Percentiles rank a stretch among this genome's conserved stretches.
Evolutionary conservation across 2,797 vertebrate genomes (phyloP).

Genomic region (Phylloscopus collybita): DNA sequence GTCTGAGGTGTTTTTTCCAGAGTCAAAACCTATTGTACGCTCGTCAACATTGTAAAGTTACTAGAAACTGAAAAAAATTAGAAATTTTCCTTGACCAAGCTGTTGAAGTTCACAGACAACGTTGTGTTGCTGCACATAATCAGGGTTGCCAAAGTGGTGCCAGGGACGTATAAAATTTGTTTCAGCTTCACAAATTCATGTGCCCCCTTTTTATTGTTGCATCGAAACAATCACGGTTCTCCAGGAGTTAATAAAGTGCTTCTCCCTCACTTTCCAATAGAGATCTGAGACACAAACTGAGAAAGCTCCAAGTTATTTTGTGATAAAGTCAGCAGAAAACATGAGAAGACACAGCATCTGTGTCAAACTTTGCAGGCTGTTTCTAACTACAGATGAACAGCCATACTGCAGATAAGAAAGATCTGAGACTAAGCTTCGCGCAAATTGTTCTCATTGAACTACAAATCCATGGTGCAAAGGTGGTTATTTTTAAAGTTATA

Average conservation of each 20-base stretch:
- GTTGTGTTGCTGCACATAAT: not conserved
- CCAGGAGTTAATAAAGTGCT: not conserved
- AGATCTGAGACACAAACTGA: not conserved
- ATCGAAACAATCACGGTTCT: not conserved
- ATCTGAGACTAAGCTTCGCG: not conserved
- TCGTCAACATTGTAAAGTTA: not conserved
- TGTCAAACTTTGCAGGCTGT: not conserved
- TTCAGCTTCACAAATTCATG: not conserved
- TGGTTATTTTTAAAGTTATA: slow-evolving; percentile 16
- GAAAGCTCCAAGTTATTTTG: not conserved
- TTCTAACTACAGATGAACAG: not conserved
- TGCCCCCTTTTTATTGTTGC: not conserved
- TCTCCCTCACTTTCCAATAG: not conserved
- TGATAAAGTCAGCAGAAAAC: not conserved
- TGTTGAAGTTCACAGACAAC: not conserved
- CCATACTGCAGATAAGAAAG: not conserved
- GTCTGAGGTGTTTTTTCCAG: not conserved
- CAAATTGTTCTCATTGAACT: not conserved
- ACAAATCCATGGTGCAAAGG: not conserved
- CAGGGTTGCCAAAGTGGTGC: not conserved
- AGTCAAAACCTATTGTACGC: not conserved
- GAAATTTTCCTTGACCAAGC: not conserved
- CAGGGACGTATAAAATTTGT: not conserved
- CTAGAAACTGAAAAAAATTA: not conserved
- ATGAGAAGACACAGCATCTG: not conserved